Evolutionary conservation across 64 coral and sea anemone species (phyloP).

Genomic region (Pachyseris speciosa): DNA sequence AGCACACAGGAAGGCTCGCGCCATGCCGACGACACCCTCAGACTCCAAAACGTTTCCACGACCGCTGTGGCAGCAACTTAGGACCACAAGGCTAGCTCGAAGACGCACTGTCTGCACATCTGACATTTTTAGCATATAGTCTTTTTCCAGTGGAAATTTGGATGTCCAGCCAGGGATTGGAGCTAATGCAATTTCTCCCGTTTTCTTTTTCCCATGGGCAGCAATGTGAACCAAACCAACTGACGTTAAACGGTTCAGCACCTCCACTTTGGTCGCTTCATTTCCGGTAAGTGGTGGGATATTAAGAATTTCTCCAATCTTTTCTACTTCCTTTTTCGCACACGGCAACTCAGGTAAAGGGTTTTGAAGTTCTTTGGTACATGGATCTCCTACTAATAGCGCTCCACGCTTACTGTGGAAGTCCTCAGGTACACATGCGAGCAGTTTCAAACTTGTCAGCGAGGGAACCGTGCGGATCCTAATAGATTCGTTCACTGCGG

Average conservation of each 20-base stretch:
- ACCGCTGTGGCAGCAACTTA: conserved; percentile 50
- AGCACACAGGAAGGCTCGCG: background rate
- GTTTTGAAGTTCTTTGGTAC: background rate
- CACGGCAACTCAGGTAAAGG: background rate
- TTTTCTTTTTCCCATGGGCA: conserved; percentile 5
- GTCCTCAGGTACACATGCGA: background rate
- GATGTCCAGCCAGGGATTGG: background rate
- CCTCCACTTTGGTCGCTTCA: conserved; percentile 16
- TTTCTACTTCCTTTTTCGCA: conserved; percentile 16
- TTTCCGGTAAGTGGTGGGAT: conserved; percentile 6
- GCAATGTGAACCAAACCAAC: conserved; percentile 45
- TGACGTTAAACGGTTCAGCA: background rate
- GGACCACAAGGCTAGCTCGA: conserved; percentile 31
- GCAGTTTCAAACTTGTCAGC: conserved; percentile 7
- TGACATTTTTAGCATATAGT: conserved; percentile 18
- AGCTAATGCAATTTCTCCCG: conserved; percentile 3
- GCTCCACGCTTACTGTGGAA: background rate
- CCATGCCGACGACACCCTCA: conserved; percentile 18
- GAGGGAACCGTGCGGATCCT: conserved; percentile 6
- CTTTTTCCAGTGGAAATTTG: background rate
- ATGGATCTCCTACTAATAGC: conserved; percentile 36
- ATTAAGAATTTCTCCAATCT: background rate
- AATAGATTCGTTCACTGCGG: background rate
- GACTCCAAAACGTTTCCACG: background rate
- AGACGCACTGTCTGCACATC: background rate